phyloP scores from a whole-genome alignment of 2,797 vertebrate species.

The Thamnophis elegans region DNA sequence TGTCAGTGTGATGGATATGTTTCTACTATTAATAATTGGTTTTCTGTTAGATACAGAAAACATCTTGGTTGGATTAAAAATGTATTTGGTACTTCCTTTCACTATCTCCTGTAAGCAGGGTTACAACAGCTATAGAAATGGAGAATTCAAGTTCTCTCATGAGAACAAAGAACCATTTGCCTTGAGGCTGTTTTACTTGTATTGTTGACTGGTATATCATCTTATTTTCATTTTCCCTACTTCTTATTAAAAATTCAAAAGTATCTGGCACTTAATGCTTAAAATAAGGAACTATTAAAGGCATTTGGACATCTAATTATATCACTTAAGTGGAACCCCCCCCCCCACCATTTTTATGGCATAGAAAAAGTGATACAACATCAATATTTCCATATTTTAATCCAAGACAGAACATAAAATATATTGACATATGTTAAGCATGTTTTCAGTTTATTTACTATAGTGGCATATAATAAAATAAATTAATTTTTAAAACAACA shows the following conservation, averaged over 20 bases:
- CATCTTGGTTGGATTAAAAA: constrained; percentile 5
- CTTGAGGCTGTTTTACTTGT: background rate
- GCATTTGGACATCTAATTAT: background rate
- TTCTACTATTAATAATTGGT: constrained; percentile 18
- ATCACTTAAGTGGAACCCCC: background rate
- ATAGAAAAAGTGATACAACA: background rate
- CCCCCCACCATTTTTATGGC: background rate
- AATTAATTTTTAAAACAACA: background rate
- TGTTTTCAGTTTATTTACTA: background rate
- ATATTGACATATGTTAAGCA: background rate
- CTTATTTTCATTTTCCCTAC: background rate
- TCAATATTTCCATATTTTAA: background rate
- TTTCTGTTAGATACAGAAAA: constrained; percentile 12
- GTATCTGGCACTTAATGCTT: background rate
- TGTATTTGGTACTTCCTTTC: background rate
- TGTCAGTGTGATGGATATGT: constrained; percentile 30
- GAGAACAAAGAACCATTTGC: background rate
- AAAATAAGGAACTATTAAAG: background rate
- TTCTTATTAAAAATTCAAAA: background rate
- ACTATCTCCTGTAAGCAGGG: background rate
- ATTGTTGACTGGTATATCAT: background rate
- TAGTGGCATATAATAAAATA: background rate
- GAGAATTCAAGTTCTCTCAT: background rate
- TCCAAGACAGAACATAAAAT: background rate
- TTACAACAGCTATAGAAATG: background rate